A percentile compares a stretch with the other conserved stretches of the same genome.
Evolutionary conservation across 2,888 invertebrate genomes (phyloP).

Genomic region (Chirona hameri): DNA sequence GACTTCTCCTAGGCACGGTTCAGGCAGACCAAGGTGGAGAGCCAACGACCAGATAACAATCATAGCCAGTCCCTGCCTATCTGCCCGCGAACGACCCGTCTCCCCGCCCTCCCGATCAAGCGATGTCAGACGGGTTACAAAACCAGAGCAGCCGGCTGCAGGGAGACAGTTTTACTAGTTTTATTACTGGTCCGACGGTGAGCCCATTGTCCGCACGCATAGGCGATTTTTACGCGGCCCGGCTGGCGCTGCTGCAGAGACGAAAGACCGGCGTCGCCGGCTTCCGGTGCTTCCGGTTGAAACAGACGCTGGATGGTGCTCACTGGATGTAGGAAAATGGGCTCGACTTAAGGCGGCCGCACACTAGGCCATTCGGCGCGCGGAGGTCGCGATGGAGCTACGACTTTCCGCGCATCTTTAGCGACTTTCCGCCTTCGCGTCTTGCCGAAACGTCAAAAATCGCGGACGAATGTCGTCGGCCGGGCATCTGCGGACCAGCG

Average conservation of each 20-base stretch:
- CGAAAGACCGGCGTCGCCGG: not conserved
- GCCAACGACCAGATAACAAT: no score
- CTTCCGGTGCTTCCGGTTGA: not conserved
- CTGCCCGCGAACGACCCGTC: not conserved
- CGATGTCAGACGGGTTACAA: not conserved
- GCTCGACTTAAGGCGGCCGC: not conserved
- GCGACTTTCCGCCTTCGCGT: no score
- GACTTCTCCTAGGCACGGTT: not conserved
- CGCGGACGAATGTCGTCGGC: no score
- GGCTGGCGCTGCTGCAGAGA: not conserved
- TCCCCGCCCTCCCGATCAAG: not conserved
- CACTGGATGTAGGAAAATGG: not conserved
- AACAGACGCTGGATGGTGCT: not conserved
- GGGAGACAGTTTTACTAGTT: not conserved
- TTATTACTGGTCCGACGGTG: not conserved
- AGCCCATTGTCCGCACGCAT: conserved; percentile 5
- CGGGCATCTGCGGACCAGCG: no score
- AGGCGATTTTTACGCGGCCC: not conserved
- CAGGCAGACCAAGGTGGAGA: not conserved
- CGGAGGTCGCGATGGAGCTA: no score
- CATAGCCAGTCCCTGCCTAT: no score
- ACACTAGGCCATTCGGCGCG: not conserved
- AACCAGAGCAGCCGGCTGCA: not conserved
- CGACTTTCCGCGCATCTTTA: no score
- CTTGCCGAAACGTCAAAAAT: no score